Base-by-base conservation (phyloP, 2,888 invertebrate genomes). In the Tupiocoris notatus region DNA sequence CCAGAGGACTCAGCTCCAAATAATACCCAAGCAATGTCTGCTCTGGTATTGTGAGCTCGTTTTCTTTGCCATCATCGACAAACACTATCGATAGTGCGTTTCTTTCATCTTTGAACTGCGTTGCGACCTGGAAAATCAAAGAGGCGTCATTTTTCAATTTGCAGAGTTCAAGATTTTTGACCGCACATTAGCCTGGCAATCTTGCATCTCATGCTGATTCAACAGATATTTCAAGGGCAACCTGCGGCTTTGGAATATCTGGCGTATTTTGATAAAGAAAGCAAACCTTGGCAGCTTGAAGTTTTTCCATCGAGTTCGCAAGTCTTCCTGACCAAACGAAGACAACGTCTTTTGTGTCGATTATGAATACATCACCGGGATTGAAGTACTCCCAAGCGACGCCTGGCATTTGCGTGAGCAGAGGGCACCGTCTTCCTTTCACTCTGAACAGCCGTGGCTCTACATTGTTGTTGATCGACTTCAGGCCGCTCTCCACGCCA, bases 271-370 rank as follows among this genome's bases (percentile, higher is more conserved):
- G 12, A 7, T 9, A 20, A 6, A 12, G 9, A 12, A n/a, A 39
- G 17, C 22, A 77, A 82, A 92, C 90, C 85, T 89, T 90, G 9
- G 91, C 87, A 1, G 91, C 93, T 82, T 92, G 91, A 68, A 92
- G 87, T 82, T 92, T 93, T 84, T 95, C 96, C 39, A 91, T 88
- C 0, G 91, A 86, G 82, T 92, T 92, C 68, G 94, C 91, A 7
- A 90, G 88, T 24, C 92, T 88, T 0, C 97, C 97, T 68, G 92
- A 88, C 97, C 97, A 97, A 16, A 95, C 87, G 82, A 94, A 96
- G 22, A 95, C 86, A 21, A 90, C 86, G 20, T 88, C 86, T 16
- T 88, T 86, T 1, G 91, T 89, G 81, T 93, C 91, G 24, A 97
- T 85, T 59, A 97, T 87, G 85, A 94, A 96, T 0, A 93, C 92